A percentile compares a stretch with the other conserved stretches of the same genome.
phyloP scores from a whole-genome alignment of 2,888 invertebrate species.

The Dichetophora obliterata region DNA sequence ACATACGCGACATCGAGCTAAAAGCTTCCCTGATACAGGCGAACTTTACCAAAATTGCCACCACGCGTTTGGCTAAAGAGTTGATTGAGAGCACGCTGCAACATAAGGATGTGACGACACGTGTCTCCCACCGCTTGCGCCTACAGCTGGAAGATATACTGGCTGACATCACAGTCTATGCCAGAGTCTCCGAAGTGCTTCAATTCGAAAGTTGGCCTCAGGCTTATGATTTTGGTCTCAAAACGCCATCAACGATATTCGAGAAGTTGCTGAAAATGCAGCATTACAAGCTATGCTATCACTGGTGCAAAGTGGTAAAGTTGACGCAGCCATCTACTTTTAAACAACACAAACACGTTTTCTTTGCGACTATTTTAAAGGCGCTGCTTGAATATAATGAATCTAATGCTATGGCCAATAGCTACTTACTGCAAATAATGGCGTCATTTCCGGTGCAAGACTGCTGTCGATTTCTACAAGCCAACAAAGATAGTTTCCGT shows the following conservation, averaged over 20 bases:
- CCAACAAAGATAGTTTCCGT: constrained; percentile 75
- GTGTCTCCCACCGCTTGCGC: constrained; percentile 60
- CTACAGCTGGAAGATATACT: constrained; percentile 72
- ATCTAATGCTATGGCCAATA: constrained; percentile 50
- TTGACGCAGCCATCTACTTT: constrained; percentile 52
- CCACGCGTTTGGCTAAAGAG: constrained; percentile 62
- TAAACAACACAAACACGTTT: constrained; percentile 63
- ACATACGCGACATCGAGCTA: constrained; percentile 58
- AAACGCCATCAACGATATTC: constrained; percentile 63
- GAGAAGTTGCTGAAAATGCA: constrained; percentile 60
- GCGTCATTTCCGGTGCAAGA: constrained; percentile 74
- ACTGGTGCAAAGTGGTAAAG: constrained; percentile 77
- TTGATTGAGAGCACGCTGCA: constrained; percentile 70
- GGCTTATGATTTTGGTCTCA: constrained; percentile 70
- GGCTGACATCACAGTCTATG: constrained; percentile 76
- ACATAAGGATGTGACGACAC: constrained; percentile 69
- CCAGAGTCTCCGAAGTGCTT: constrained; percentile 74
- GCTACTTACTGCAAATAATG: constrained; percentile 73
- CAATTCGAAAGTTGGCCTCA: constrained; percentile 74
- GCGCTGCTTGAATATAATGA: constrained; percentile 59
- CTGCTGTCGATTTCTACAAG: constrained; percentile 75
- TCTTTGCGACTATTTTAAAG: constrained; percentile 58
- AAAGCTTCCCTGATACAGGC: constrained; percentile 60
- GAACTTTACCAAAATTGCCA: constrained; percentile 64
- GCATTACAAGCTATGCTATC: constrained; percentile 74